Evolutionary conservation across 2,113 vertebrate species (phyloP).

Genomic region (Austrofundulus limnaeus): DNA sequence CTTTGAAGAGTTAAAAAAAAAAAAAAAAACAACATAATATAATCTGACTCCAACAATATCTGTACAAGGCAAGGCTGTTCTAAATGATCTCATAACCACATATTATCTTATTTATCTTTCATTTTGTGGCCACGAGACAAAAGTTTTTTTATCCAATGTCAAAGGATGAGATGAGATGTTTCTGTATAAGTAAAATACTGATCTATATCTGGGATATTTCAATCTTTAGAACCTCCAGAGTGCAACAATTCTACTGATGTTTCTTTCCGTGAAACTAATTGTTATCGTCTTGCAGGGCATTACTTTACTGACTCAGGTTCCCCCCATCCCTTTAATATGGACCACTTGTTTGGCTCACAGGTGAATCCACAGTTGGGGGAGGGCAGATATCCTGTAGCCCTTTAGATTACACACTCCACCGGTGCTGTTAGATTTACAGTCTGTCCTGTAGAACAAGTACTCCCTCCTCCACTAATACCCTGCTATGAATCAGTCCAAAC

Average conservation of each 20-base stretch:
- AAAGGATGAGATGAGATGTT: too few relatives aligned
- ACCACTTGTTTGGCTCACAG: constrained; percentile 4
- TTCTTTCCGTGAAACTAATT: not conserved
- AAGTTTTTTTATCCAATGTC: too few relatives aligned
- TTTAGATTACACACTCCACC: constrained; percentile 28
- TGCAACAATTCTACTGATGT: not conserved
- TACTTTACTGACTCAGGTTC: not conserved
- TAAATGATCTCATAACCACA: too few relatives aligned
- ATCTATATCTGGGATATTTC: too few relatives aligned
- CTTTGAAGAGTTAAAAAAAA: too few relatives aligned
- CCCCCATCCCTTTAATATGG: not conserved
- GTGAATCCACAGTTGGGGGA: not conserved
- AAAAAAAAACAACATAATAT: too few relatives aligned
- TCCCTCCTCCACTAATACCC: constrained; percentile 26
- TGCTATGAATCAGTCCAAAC: constrained; percentile 52
- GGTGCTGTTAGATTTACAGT: constrained; percentile 52
- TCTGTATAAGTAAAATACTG: too few relatives aligned
- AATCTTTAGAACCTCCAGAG: too few relatives aligned
- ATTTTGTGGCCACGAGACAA: too few relatives aligned
- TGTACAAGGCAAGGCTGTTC: too few relatives aligned
- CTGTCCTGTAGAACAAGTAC: constrained; percentile 1
- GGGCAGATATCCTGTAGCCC: constrained; percentile 1
- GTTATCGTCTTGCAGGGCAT: not conserved
- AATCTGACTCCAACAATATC: too few relatives aligned
- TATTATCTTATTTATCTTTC: too few relatives aligned